These are phyloP conservation scores for Pituophis catenifer DNA, from an alignment of 2,113 vertebrate genomes.

Conservation along the genomic window DNA sequence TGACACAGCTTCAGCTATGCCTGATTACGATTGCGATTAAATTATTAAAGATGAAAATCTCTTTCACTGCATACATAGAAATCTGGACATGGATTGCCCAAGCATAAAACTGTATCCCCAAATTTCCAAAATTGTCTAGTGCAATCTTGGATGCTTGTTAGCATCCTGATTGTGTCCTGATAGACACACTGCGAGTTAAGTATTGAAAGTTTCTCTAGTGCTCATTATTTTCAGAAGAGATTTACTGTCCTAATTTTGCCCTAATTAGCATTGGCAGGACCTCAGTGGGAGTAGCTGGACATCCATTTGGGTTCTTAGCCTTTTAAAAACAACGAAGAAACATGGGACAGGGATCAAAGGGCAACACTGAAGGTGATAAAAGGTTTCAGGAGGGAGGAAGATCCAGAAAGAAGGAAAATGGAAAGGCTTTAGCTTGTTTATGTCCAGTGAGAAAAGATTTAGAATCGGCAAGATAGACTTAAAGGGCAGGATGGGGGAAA, in stretches of 20 bases:
- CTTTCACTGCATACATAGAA: background rate
- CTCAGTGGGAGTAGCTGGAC: background rate
- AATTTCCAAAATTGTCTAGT: background rate
- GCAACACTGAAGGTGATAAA: background rate
- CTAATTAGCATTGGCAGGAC: background rate
- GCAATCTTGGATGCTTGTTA: background rate
- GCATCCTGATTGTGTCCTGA: too few species aligned
- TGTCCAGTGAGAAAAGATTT: slow-evolving; percentile 8
- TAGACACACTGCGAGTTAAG: background rate
- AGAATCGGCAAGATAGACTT: background rate
- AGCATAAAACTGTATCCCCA: background rate
- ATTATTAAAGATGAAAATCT: background rate
- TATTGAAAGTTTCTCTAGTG: background rate
- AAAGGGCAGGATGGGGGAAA: background rate
- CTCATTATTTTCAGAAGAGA: slow-evolving; percentile 2
- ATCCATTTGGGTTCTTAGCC: background rate
- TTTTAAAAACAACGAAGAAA: slow-evolving; percentile 1
- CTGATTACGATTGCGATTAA: background rate
- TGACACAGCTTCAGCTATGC: background rate
- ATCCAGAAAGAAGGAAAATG: background rate
- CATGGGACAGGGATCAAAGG: slow-evolving; percentile 3
- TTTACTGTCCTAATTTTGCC: background rate
- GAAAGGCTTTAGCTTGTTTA: background rate
- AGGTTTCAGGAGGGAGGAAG: background rate
- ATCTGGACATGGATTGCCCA: background rate